Conservation (phyloP, 1,140 invertebrate genomes). For the Zaprionus inermis region DNA sequence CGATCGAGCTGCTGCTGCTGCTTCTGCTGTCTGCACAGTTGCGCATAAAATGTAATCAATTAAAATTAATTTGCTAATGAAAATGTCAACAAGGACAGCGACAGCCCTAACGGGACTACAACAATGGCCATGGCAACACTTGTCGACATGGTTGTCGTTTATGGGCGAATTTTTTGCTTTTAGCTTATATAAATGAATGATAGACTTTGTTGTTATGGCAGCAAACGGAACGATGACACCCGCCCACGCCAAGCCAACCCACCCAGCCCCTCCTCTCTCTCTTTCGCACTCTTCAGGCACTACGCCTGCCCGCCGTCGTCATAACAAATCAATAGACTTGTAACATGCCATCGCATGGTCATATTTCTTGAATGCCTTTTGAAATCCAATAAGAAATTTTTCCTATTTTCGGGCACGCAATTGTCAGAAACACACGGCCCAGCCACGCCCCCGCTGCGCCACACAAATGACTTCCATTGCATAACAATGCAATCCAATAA, state of each 20-base stretch:
- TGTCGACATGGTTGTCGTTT: slow-evolving; percentile 42
- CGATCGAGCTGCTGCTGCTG: slow-evolving; percentile 10
- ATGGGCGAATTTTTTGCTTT: slow-evolving; percentile 52
- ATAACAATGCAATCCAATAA: slow-evolving; percentile 72
- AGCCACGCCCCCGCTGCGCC: slow-evolving; percentile 3
- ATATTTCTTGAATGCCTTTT: slow-evolving; percentile 60
- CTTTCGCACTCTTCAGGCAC: too few species aligned
- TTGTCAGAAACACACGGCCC: slow-evolving; percentile 33
- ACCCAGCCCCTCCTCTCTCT: not conserved
- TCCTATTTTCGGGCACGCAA: slow-evolving; percentile 62
- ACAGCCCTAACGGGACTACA: slow-evolving; percentile 19
- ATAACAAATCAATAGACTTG: slow-evolving; percentile 73
- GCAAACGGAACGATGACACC: slow-evolving; percentile 8
- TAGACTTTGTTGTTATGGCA: slow-evolving; percentile 72
- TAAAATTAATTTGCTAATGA: slow-evolving; percentile 77
- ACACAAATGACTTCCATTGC: slow-evolving; percentile 54
- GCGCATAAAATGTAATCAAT: slow-evolving; percentile 75
- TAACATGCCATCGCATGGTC: slow-evolving; percentile 26
- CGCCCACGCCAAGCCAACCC: not conserved
- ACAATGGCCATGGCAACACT: slow-evolving; percentile 57
- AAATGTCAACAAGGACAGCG: slow-evolving; percentile 65
- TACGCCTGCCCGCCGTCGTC: slow-evolving; percentile 48
- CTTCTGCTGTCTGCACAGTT: slow-evolving; percentile 52
- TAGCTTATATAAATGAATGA: slow-evolving; percentile 62
- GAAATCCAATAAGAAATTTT: slow-evolving; percentile 68